These are phyloP conservation scores for Diabrotica balteata DNA, from an alignment of 2,888 invertebrate genomes.

Conservation along the genomic window DNA sequence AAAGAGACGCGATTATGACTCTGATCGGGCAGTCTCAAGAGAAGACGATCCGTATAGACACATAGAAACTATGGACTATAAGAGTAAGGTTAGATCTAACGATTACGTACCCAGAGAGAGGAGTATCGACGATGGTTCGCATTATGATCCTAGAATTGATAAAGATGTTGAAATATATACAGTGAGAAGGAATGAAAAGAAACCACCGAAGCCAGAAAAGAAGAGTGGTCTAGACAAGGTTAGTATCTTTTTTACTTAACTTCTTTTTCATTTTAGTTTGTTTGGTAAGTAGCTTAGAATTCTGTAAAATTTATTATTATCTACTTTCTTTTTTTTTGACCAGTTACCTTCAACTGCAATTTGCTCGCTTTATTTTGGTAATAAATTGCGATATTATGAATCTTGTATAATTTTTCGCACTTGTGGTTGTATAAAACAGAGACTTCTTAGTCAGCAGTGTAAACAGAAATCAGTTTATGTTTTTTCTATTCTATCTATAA, in stretches of 20 bases:
- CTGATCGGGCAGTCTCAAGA: conserved; percentile 44
- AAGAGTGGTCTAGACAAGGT: conserved; percentile 79
- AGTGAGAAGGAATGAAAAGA: conserved; percentile 61
- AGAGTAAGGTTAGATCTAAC: conserved; percentile 60
- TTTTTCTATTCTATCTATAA: too few relatives aligned
- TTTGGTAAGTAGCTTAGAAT: too few relatives aligned
- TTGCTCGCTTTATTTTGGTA: too few relatives aligned
- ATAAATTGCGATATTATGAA: too few relatives aligned
- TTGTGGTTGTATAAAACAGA: too few relatives aligned
- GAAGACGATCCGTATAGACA: conserved; percentile 50
- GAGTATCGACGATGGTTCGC: conserved; percentile 73
- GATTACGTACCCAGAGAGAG: conserved; percentile 66
- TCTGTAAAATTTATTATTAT: not conserved
- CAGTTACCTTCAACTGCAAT: not conserved
- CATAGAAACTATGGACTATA: conserved; percentile 55
- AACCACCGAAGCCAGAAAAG: conserved; percentile 69
- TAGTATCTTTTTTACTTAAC: conserved; percentile 40
- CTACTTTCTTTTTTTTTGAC: not conserved
- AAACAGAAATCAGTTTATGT: too few relatives aligned
- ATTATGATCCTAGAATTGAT: conserved; percentile 70
- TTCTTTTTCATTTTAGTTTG: too few relatives aligned
- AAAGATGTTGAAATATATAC: conserved; percentile 60
- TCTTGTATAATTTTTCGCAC: too few relatives aligned
- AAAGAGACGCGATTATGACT: conserved; percentile 48
- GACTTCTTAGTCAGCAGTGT: too few relatives aligned